These are phyloP conservation scores for Gibbula magus DNA, from an alignment of 2,888 invertebrate genomes.

Conservation along the genomic window DNA sequence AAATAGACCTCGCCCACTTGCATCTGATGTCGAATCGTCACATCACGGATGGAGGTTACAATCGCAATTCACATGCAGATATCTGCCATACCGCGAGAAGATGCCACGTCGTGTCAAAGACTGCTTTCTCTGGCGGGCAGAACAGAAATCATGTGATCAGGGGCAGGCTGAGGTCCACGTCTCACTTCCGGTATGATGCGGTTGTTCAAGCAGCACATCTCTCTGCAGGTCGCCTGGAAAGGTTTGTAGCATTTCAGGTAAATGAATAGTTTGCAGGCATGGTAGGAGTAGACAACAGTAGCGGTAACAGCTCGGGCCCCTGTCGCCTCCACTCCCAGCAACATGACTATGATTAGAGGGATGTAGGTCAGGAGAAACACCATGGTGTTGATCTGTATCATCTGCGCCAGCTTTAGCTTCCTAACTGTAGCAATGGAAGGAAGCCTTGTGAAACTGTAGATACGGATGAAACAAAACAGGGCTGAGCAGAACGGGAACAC, in stretches of 20 bases:
- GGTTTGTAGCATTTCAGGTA: background rate
- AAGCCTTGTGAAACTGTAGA: background rate
- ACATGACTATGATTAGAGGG: background rate
- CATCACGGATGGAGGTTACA: no score
- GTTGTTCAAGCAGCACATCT: background rate
- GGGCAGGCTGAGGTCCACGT: no score
- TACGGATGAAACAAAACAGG: background rate
- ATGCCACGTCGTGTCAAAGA: no score
- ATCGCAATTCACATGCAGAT: no score
- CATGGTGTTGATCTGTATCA: background rate
- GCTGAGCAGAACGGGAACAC: background rate
- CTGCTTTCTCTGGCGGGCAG: no score
- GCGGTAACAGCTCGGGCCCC: background rate
- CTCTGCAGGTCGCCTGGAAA: background rate
- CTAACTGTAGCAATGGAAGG: background rate
- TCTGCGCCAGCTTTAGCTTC: background rate
- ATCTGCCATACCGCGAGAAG: no score
- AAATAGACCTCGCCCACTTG: no score
- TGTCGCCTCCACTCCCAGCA: background rate
- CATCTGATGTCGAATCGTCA: no score
- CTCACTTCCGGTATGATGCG: no score
- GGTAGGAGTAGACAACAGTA: background rate
- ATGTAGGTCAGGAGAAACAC: background rate
- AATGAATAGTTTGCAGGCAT: background rate
- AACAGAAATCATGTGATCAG: no score